Percentiles rank a stretch among this genome's conserved stretches.
These are phyloP conservation scores for Tiliqua scincoides DNA, from an alignment of 2,113 vertebrate species.

Conservation along the genomic window DNA sequence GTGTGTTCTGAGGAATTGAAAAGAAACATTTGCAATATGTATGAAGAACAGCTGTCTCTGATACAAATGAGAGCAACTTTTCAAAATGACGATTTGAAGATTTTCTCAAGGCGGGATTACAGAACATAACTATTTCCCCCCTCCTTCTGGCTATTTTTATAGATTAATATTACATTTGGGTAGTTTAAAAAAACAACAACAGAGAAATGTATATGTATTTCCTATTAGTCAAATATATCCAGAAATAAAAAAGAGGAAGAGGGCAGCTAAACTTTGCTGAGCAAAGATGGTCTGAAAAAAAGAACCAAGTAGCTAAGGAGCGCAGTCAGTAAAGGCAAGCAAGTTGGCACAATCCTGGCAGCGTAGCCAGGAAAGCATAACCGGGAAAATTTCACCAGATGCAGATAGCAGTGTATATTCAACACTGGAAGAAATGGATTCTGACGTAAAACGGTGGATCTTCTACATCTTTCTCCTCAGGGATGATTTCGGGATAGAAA, in stretches of 20 bases:
- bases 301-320: constrained; percentile 73
- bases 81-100: constrained; percentile 76
- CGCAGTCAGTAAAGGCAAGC: constrained; percentile 73
- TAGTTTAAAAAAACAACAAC: constrained; percentile 46
- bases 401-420: neutral
- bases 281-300: constrained; percentile 73
- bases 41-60: constrained; percentile 84
- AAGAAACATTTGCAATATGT: constrained; percentile 84
- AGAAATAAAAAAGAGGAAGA: constrained; percentile 71
- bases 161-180: constrained; percentile 68
- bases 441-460: neutral
- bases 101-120: constrained; percentile 72
- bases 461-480: neutral
- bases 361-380: neutral
- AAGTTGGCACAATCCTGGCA: constrained; percentile 31
- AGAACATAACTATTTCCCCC: constrained; percentile 57
- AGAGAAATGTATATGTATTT: constrained; percentile 53
- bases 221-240: constrained; percentile 59
- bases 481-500: neutral
- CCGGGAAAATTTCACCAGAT: neutral
- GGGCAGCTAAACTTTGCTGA: constrained; percentile 68
- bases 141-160: constrained; percentile 54
- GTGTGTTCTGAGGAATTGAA: constrained; percentile 79
- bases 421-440: neutral
- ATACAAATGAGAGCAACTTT: constrained; percentile 70